Evolutionary conservation across 2,113 vertebrate species (phyloP).

Genomic region (Vulpes ferrilata): DNA sequence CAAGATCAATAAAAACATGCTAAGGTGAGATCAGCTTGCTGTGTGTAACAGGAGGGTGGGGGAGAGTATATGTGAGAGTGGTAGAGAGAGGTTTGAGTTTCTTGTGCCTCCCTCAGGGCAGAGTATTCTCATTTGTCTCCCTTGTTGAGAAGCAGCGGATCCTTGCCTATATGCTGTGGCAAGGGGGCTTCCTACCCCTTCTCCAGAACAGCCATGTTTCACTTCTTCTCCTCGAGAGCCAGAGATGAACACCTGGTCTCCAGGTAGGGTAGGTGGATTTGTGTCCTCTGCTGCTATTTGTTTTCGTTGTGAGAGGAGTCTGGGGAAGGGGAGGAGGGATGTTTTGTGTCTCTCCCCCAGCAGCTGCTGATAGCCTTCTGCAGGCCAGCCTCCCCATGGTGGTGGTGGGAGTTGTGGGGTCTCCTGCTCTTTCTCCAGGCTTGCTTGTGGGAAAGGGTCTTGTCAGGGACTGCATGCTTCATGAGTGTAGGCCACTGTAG

Average conservation of each 20-base stretch:
- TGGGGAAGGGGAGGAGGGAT: background rate
- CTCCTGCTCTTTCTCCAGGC: background rate
- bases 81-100: background rate
- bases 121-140: background rate
- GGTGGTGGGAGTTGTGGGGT: background rate
- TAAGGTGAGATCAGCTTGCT: background rate
- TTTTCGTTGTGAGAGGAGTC: no score
- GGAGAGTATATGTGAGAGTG: background rate
- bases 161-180: background rate
- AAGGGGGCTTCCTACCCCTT: background rate
- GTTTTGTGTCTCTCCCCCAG: background rate
- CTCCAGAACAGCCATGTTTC: no score
- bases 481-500: background rate
- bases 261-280: background rate
- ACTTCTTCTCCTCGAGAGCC: background rate
- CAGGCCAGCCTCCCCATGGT: background rate
- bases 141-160: background rate
- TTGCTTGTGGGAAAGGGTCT: background rate
- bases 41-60: background rate
- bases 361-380: background rate
- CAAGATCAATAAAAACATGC: background rate
- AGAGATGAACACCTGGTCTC: fast-evolving
- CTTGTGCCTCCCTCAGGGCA: background rate
- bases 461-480: background rate
- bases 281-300: background rate